Evolutionary conservation across 2,797 vertebrate species (phyloP).

Genomic region (Chaetodon trifasciatus): DNA sequence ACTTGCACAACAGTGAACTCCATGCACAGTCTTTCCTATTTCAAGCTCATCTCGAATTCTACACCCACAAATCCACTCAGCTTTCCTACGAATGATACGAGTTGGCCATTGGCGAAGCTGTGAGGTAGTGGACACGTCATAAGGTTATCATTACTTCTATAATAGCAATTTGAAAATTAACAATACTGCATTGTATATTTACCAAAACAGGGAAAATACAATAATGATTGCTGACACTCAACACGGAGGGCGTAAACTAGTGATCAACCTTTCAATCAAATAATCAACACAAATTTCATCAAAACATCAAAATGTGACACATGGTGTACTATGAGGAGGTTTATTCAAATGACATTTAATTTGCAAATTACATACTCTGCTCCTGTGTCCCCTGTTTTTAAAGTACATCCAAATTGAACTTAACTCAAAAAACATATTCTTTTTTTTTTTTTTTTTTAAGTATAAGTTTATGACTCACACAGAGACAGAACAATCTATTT

Average conservation of each 20-base stretch:
- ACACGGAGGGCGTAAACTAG: neutral
- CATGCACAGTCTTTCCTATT: constrained; percentile 33
- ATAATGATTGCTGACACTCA: neutral
- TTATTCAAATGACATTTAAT: neutral
- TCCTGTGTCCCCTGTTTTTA: neutral
- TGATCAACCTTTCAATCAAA: neutral
- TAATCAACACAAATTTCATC: neutral
- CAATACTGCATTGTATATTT: neutral
- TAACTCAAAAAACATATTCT: neutral
- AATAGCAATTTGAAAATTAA: neutral
- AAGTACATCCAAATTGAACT: neutral
- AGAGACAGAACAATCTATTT: neutral
- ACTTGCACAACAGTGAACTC: constrained; percentile 19
- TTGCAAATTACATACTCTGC: neutral
- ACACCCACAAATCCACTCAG: constrained; percentile 46
- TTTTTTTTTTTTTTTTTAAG: neutral
- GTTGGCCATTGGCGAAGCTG: constrained; percentile 36
- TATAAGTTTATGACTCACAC: neutral
- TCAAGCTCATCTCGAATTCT: constrained; percentile 39
- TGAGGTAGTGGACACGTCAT: constrained; percentile 24
- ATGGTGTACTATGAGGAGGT: neutral
- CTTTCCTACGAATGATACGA: constrained; percentile 25
- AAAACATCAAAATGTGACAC: neutral
- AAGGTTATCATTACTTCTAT: constrained; percentile 27
- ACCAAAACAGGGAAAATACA: neutral